Evolutionary conservation across 1,140 invertebrate genomes (phyloP).

Genomic region (Helicoverpa armigera): DNA sequence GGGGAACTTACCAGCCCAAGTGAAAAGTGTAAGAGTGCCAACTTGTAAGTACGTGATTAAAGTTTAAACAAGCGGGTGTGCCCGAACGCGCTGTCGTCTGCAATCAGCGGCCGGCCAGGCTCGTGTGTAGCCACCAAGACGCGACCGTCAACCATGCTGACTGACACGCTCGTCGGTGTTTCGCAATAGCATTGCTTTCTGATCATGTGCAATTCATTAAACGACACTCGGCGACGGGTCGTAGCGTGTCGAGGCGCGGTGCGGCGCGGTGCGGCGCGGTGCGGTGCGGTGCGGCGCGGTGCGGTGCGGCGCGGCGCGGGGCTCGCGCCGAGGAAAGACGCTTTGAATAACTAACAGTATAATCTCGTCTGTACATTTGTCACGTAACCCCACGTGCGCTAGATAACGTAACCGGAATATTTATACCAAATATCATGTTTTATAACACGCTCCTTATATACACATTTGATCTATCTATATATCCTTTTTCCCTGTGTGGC

Average conservation of each 20-base stretch:
- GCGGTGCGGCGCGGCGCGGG: background rate
- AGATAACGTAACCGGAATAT: slow-evolving; percentile 6
- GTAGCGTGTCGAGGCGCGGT: background rate
- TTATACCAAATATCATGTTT: slow-evolving; percentile 9
- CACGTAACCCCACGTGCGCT: slow-evolving; percentile 7
- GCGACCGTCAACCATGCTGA: background rate
- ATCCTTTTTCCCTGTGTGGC: no score
- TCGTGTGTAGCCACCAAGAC: background rate
- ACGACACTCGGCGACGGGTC: background rate
- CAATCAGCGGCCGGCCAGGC: background rate
- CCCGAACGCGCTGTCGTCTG: background rate
- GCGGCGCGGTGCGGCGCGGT: background rate
- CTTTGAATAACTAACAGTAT: slow-evolving; percentile 12
- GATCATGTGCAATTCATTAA: slow-evolving; percentile 6
- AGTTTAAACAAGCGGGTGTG: slow-evolving; percentile 23
- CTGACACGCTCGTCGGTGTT: background rate
- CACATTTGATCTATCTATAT: no score
- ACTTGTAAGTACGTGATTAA: slow-evolving; percentile 8
- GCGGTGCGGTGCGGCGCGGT: background rate
- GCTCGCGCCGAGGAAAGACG: background rate
- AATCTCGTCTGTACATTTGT: background rate
- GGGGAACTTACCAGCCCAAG: background rate
- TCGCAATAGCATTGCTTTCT: background rate
- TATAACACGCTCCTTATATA: background rate
- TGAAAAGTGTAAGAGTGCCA: background rate